Percentiles rank a stretch among this genome's conserved stretches.
Conservation (phyloP, 2,113 vertebrate genomes). For the Echinops telfairi region DNA sequence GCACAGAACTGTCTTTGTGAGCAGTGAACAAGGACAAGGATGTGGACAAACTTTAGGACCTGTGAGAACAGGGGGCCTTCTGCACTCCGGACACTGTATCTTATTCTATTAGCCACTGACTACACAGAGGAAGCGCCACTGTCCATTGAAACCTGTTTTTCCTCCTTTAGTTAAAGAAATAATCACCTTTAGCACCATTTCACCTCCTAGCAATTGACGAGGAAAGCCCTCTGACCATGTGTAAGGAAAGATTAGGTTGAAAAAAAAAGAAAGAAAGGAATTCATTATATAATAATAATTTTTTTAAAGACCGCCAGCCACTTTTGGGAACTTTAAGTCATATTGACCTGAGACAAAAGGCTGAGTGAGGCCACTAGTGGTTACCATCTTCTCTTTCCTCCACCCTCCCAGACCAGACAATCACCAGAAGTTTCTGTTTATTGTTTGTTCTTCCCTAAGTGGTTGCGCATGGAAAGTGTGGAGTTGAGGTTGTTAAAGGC, state of each 20-base stretch:
- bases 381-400: background rate
- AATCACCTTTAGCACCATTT: slow-evolving; percentile 33
- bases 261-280: no score
- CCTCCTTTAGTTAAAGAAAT: slow-evolving; percentile 17
- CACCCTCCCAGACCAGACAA: background rate
- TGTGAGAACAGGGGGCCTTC: background rate
- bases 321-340: background rate
- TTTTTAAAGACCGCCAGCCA: background rate
- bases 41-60: background rate
- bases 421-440: slow-evolving; percentile 52
- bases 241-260: background rate
- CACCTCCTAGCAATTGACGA: background rate
- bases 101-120: background rate
- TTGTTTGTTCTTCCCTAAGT: background rate
- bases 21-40: slow-evolving; percentile 15
- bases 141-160: slow-evolving; percentile 10
- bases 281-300: no score
- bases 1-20: background rate
- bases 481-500: slow-evolving; percentile 57
- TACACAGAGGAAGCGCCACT: slow-evolving; percentile 28
- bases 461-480: background rate
- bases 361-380: background rate
- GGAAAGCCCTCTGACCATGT: slow-evolving; percentile 2
- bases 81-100: background rate
- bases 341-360: background rate